phyloP scores from a whole-genome alignment of 2,888 invertebrate genomes.

The Phoenoteleia sp. region DNA sequence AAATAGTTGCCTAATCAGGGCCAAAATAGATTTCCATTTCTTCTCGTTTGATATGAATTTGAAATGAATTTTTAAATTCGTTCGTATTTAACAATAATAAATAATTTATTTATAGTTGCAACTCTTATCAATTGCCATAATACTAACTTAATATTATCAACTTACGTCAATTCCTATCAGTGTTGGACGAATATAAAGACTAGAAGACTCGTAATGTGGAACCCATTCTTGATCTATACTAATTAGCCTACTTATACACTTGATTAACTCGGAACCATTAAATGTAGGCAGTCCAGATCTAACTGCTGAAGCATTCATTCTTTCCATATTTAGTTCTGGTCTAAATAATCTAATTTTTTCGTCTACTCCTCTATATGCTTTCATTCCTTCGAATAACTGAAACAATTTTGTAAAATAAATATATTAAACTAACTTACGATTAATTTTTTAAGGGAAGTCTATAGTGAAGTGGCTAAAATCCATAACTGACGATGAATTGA shows the following conservation, averaged over 20 bases:
- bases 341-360: constrained; percentile 97
- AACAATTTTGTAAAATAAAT: too few species aligned
- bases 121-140: not conserved
- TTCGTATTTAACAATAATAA: too few species aligned
- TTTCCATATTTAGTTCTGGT: constrained; percentile 97
- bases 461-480: too few species aligned
- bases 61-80: too few species aligned
- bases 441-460: too few species aligned
- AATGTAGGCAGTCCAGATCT: constrained; percentile 96
- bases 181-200: constrained; percentile 98
- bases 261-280: constrained; percentile 94
- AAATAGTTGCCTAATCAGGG: too few species aligned
- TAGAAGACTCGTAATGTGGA: constrained; percentile 95
- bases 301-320: constrained; percentile 95
- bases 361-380: constrained; percentile 98
- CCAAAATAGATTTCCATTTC: too few species aligned
- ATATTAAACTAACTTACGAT: too few species aligned
- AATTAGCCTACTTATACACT: constrained; percentile 94
- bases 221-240: constrained; percentile 99
- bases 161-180: constrained; percentile 98
- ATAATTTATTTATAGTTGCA: too few species aligned
- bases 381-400: constrained; percentile 99
- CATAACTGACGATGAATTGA: too few species aligned
- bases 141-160: constrained; percentile 71
- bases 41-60: too few species aligned